Conservation (phyloP, 1,140 invertebrate genomes). For the Oncopeltus fasciatus region DNA sequence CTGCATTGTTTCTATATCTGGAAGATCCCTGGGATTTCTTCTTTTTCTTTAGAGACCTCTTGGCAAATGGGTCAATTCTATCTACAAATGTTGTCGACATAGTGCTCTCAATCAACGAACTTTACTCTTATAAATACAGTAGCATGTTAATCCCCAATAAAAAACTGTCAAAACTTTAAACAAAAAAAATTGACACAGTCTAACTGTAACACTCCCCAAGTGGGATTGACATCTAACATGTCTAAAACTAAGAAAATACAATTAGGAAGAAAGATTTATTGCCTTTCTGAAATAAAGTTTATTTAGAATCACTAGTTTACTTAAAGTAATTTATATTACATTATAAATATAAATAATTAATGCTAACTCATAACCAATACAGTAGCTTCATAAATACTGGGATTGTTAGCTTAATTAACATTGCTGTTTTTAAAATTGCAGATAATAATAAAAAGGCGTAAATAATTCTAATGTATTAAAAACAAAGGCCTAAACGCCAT, state of each 20-base stretch:
- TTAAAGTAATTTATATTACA: neutral
- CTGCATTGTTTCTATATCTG: constrained; percentile 37
- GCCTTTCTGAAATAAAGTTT: neutral
- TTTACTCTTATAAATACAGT: neutral
- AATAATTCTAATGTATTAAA: neutral
- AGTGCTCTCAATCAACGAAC: neutral
- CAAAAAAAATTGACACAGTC: neutral
- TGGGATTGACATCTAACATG: neutral
- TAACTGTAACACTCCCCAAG: neutral
- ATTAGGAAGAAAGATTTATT: neutral
- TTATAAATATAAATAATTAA: neutral
- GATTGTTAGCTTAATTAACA: neutral
- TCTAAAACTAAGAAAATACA: neutral
- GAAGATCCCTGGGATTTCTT: constrained; percentile 43
- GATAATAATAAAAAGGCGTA: neutral
- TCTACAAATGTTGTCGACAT: constrained; percentile 36
- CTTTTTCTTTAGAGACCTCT: constrained; percentile 41
- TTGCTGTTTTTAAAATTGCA: neutral
- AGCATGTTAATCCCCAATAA: neutral
- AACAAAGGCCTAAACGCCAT: neutral
- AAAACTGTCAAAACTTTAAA: neutral
- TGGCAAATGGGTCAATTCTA: constrained; percentile 43
- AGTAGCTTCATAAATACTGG: neutral
- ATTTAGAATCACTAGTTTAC: neutral
- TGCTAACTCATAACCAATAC: neutral